Evolutionary conservation across 1,140 invertebrate genomes (phyloP), one percentile per base, ranked within the genome.

Genomic region (Drosophila pruinosa): DNA sequence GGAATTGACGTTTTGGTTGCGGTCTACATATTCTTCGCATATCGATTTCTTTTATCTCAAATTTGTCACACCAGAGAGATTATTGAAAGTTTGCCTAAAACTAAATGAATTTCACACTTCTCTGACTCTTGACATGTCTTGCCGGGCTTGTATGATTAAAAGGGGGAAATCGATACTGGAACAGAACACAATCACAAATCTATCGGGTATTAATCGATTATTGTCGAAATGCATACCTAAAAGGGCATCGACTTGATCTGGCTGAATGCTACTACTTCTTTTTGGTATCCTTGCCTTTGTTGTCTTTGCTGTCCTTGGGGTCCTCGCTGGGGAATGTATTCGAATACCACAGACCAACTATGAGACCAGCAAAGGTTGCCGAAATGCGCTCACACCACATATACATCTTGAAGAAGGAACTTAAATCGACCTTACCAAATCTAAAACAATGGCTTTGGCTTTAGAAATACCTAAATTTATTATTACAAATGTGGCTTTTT

Each of bases 311-410:
- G 12, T 54, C 12, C 4, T 45, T 26, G 4, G 14, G 31, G 2
- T 65, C 28, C 0, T 81, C 62, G 0, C 17, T 22, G 3, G 75
- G 72, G 21, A 82, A 88, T 3, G 74, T 82, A n/a, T 88, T 78
- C 4, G 28, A 67, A 19, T 78, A 88, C 82, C 82, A 88, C 10
- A 78, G 26, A 3, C 82, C 83, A 0, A 72, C 78, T 8, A 88
- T 4, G 12, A 82, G 1, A 4, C 82, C 82, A 21, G 63, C 82
- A 24, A 82, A 50, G 0, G 70, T 12, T 1, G 82, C 67, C 4
- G 83, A 73, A 17, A 88, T 22, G 10, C 82, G 83, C 34, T 88
- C 82, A 68, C 82, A 88, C 75, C 73, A 65, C 64, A 88, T 50
- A 59, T 82, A 50, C 82, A 86, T 86, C 7, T 48, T 68, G 36